These are phyloP conservation scores for Leucophenga montana DNA, from an alignment of 2,888 invertebrate genomes.

Conservation along the genomic window DNA sequence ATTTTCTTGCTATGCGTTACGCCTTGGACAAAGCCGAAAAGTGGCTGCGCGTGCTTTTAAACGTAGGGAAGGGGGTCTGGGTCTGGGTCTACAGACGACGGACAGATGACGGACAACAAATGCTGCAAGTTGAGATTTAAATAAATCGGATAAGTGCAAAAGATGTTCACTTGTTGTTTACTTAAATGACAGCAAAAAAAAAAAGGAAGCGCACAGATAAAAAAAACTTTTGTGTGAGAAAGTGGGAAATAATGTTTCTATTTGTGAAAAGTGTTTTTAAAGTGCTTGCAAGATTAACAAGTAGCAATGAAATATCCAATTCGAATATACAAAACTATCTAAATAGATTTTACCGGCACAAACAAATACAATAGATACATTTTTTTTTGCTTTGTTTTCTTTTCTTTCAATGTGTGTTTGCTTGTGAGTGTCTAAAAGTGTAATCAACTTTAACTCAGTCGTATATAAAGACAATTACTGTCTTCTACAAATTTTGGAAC, in stretches of 20 bases:
- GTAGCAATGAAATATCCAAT: neutral
- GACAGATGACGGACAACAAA: neutral
- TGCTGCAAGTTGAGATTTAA: conserved; percentile 10
- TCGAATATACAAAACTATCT: neutral
- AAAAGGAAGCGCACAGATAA: too few relatives aligned
- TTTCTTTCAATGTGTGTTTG: neutral
- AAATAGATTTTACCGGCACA: neutral
- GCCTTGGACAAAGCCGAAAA: conserved; percentile 4
- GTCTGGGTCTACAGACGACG: neutral
- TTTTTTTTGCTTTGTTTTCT: neutral
- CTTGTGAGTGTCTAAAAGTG: neutral
- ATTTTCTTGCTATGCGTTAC: too few relatives aligned
- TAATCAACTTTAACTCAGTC: neutral
- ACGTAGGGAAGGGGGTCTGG: neutral
- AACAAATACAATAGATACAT: neutral
- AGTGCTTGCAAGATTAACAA: conserved; percentile 7
- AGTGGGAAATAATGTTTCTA: too few relatives aligned
- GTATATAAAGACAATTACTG: neutral
- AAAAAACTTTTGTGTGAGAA: too few relatives aligned
- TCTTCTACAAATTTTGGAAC: neutral
- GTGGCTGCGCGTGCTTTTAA: neutral
- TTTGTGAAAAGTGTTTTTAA: neutral
- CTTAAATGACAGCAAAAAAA: too few relatives aligned
- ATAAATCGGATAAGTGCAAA: conserved; percentile 7
- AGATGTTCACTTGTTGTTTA: conserved; percentile 1